Evolutionary conservation across 2,113 vertebrate genomes (phyloP).

Genomic region (Chinchilla lanigera): DNA sequence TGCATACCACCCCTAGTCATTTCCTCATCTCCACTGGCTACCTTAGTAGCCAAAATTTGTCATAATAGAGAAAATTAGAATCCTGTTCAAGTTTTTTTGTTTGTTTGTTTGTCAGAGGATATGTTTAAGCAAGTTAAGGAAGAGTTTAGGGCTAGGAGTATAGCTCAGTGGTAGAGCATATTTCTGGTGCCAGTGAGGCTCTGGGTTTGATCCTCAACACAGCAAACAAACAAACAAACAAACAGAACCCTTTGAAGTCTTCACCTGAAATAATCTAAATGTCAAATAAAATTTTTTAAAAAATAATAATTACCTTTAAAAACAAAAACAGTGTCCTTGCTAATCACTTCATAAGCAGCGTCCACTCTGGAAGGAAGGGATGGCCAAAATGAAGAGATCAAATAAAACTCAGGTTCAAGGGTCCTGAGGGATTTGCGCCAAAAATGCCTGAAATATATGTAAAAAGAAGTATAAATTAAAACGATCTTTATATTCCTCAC

Average conservation of each 20-base stretch:
- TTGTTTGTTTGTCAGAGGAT: background rate
- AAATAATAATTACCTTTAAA: slow-evolving; percentile 82
- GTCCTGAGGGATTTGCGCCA: slow-evolving; percentile 86
- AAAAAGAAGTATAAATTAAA: slow-evolving; percentile 28
- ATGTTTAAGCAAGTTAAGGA: slow-evolving; percentile 1
- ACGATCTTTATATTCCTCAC: background rate
- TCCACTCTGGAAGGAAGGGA: slow-evolving; percentile 87
- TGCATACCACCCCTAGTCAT: background rate
- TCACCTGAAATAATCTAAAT: background rate
- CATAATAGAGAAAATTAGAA: background rate
- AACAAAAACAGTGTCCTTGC: slow-evolving; percentile 75
- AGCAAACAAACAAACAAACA: background rate
- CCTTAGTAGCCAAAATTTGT: background rate
- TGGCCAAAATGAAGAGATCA: slow-evolving; percentile 89
- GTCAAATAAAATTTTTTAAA: background rate
- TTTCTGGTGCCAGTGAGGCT: background rate
- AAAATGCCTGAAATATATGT: slow-evolving; percentile 86
- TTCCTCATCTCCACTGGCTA: background rate
- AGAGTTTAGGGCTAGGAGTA: background rate
- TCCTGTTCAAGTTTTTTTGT: background rate
- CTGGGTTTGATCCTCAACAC: background rate
- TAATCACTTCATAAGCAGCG: slow-evolving; percentile 85
- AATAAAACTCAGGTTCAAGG: slow-evolving; percentile 64
- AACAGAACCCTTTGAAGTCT: background rate
- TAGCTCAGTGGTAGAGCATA: background rate